Conservation (phyloP, 2,113 vertebrate species). For the Poecile atricapillus region DNA sequence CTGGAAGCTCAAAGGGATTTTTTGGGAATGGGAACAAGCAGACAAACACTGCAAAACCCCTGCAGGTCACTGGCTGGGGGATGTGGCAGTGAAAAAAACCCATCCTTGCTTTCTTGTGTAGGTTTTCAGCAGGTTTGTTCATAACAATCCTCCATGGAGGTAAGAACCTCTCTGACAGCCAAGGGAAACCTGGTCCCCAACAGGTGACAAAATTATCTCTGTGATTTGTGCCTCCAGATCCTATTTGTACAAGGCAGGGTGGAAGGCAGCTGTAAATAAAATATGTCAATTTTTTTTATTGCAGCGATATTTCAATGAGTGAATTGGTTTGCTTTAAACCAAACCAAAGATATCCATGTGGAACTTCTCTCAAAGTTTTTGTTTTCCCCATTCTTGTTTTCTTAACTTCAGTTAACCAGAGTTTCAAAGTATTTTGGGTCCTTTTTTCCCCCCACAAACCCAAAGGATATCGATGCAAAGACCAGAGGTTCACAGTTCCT, state of each 20-base stretch:
- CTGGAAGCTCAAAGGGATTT: not conserved
- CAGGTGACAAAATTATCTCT: not conserved
- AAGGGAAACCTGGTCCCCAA: not conserved
- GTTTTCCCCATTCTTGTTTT: not conserved
- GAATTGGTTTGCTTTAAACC: not conserved
- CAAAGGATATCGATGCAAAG: not conserved
- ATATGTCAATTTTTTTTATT: not conserved
- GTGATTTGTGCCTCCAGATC: not conserved
- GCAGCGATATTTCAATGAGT: not conserved
- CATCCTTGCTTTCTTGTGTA: not conserved
- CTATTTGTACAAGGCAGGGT: not conserved
- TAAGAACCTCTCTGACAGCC: not conserved
- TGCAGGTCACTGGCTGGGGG: not conserved
- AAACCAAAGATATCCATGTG: fast-evolving
- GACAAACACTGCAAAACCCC: not conserved
- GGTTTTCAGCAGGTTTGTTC: not conserved
- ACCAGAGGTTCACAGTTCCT: not conserved
- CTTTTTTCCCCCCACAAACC: not conserved
- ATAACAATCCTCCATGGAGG: not conserved
- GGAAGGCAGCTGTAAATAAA: not conserved
- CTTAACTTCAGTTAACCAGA: not conserved
- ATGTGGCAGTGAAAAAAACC: not conserved
- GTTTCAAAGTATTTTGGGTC: not conserved
- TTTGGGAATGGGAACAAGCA: not conserved
- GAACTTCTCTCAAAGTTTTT: not conserved